phyloP scores from a whole-genome alignment of 2,113 vertebrate species.

The Lepus europaeus region DNA sequence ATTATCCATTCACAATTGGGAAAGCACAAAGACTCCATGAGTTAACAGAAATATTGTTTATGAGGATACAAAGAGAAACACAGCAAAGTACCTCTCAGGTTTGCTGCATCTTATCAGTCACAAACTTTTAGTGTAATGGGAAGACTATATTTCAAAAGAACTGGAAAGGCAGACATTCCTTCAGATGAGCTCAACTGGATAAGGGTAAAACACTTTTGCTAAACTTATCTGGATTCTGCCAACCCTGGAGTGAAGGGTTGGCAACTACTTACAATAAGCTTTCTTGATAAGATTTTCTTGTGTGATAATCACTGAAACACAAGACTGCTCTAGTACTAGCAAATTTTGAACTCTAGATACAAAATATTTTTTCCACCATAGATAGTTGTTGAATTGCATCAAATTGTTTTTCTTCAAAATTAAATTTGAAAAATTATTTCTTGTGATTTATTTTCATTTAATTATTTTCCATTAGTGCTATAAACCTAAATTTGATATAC shows the following conservation, averaged over 20 bases:
- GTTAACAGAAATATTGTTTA: background rate
- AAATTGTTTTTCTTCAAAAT: background rate
- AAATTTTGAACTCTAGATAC: background rate
- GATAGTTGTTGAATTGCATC: background rate
- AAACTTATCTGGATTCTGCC: background rate
- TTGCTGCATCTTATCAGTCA: background rate
- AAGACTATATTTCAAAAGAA: background rate
- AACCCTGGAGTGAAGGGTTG: background rate
- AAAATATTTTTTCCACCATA: background rate
- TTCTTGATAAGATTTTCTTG: background rate
- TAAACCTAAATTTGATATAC: background rate
- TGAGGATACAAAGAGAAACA: background rate
- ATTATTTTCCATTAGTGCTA: background rate
- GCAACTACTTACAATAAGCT: too few relatives aligned
- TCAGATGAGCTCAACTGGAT: background rate
- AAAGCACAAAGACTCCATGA: background rate
- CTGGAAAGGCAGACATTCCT: background rate
- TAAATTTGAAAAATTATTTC: background rate
- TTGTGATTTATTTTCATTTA: constrained; percentile 20
- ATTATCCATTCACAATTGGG: background rate
- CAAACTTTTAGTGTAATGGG: background rate
- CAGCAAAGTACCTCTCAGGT: background rate
- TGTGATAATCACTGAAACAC: background rate
- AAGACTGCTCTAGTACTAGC: background rate
- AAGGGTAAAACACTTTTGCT: background rate